Evolutionary conservation across 2,888 invertebrate species (phyloP).

Genomic region (Linnaemya vulpina): DNA sequence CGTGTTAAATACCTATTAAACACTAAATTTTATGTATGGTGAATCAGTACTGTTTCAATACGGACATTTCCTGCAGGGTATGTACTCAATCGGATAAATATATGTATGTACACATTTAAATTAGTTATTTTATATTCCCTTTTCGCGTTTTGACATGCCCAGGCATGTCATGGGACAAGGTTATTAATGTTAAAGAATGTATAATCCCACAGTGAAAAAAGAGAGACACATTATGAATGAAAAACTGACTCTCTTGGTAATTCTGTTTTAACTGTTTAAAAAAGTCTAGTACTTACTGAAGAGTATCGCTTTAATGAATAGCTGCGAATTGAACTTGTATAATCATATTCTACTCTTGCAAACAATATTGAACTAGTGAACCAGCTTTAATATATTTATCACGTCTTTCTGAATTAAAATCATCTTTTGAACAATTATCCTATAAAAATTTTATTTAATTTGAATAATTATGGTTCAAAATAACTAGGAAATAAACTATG

Average conservation of each 20-base stretch:
- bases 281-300: neutral
- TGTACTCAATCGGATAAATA: neutral
- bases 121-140: neutral
- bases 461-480: too few relatives aligned
- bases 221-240: conserved; percentile 19
- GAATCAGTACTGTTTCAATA: neutral
- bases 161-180: conserved; percentile 69
- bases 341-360: too few relatives aligned
- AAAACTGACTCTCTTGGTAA: conserved; percentile 33
- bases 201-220: conserved; percentile 31
- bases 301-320: conserved; percentile 1
- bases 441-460: too few relatives aligned
- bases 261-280: conserved; percentile 20
- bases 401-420: too few relatives aligned
- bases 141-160: conserved; percentile 42
- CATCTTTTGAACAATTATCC: too few relatives aligned
- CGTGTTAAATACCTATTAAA: too few relatives aligned
- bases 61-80: too few relatives aligned
- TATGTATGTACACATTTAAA: neutral
- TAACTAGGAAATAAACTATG: too few relatives aligned
- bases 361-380: too few relatives aligned
- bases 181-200: conserved; percentile 65
- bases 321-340: too few relatives aligned
- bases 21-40: too few relatives aligned
- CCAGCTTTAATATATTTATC: too few relatives aligned